Percentiles rank a stretch among this genome's conserved stretches.
Evolutionary conservation across 2,888 invertebrate species (phyloP).

Genomic region (Watsonalla cultraria): DNA sequence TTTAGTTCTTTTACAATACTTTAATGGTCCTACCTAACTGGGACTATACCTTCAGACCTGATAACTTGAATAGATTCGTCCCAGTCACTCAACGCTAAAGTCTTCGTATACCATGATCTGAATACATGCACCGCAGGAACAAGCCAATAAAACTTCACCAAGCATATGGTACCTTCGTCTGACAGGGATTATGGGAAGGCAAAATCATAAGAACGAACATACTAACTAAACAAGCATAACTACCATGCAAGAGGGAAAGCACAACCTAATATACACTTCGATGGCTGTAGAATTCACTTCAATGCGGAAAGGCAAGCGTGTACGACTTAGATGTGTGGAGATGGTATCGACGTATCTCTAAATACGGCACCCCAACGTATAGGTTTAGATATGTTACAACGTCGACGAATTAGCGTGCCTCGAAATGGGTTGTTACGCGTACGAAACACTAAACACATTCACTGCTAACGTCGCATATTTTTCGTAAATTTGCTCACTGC

Average conservation of each 20-base stretch:
- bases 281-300: conserved; percentile 73
- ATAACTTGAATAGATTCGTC: too few species aligned
- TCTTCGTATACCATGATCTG: not conserved
- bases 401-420: too few species aligned
- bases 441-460: too few species aligned
- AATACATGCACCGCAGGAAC: conserved; percentile 7
- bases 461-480: too few species aligned
- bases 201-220: conserved; percentile 24
- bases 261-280: conserved; percentile 39
- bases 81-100: too few species aligned
- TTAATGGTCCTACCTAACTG: too few species aligned
- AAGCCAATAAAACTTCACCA: conserved; percentile 9
- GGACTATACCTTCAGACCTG: too few species aligned
- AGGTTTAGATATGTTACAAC: too few species aligned
- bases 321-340: conserved; percentile 1
- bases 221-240: conserved; percentile 47
- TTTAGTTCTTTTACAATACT: too few species aligned
- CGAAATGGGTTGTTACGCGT: too few species aligned
- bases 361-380: not conserved
- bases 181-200: conserved; percentile 32
- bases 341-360: not conserved
- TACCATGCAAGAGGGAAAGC: conserved; percentile 56
- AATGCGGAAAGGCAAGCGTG: conserved; percentile 18
- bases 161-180: conserved; percentile 59
- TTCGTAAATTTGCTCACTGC: too few species aligned